Conservation (phyloP, 2,113 vertebrate genomes). For the Gnathonemus longibarbis region DNA sequence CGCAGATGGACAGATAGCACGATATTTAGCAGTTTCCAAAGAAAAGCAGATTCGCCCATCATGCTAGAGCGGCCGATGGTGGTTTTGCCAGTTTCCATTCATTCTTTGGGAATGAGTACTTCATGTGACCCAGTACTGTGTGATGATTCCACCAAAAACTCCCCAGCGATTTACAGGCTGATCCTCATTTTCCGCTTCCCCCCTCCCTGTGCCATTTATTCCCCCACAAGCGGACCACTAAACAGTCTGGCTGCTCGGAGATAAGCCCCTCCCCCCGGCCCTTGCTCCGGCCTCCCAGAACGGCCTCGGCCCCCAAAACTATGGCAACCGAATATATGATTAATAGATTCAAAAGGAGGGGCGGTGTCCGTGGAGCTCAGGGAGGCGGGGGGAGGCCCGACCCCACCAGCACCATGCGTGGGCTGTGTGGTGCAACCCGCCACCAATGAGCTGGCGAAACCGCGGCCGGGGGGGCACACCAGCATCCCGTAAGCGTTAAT, state of each 20-base stretch:
- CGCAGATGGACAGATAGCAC: not conserved
- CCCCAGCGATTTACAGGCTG: not conserved
- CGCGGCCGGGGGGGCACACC: not conserved
- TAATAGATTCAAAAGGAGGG: conserved; percentile 96
- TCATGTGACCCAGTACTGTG: not conserved
- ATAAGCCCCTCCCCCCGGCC: conserved; percentile 64
- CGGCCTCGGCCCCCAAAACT: conserved; percentile 92
- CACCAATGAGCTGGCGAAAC: not conserved
- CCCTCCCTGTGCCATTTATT: not conserved
- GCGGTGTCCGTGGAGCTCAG: conserved; percentile 73
- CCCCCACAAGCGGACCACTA: conserved; percentile 27
- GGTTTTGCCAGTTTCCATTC: not conserved
- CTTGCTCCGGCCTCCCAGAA: conserved; percentile 85
- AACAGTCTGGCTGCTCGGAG: conserved; percentile 51
- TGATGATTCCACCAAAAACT: not conserved
- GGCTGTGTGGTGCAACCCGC: not conserved
- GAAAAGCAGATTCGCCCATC: not conserved
- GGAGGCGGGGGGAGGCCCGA: conserved; percentile 57
- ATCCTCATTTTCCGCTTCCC: not conserved
- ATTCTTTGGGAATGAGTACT: not conserved
- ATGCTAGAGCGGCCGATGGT: not conserved
- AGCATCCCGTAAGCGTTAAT: not conserved
- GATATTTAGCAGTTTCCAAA: not conserved
- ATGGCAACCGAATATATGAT: conserved; percentile 99
- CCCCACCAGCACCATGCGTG: conserved; percentile 12